phyloP scores from a whole-genome alignment of 92 coral and sea anemone species.

The Palythoa grandiflora region DNA sequence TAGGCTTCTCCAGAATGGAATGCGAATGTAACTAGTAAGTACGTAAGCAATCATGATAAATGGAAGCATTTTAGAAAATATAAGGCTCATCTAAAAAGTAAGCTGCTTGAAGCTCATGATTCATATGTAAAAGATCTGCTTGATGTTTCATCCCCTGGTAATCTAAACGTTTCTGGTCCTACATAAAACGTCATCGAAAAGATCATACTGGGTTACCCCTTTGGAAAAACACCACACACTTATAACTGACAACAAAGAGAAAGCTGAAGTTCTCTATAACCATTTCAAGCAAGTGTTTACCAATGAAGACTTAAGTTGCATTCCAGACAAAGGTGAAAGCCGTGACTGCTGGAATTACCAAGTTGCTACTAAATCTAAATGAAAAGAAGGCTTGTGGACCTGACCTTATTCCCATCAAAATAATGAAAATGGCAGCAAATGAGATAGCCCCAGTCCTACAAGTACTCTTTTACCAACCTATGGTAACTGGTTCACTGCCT shows the following conservation, averaged over 20 bases:
- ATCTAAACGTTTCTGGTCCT: slow-evolving; percentile 52
- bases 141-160: slow-evolving; percentile 22
- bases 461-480: neutral
- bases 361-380: slow-evolving; percentile 33
- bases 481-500: slow-evolving; percentile 9
- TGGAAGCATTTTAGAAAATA: slow-evolving; percentile 17
- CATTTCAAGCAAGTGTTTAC: slow-evolving; percentile 41
- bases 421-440: slow-evolving; percentile 17
- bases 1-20: no score
- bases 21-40: no score
- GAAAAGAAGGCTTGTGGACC: slow-evolving; percentile 40
- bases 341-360: slow-evolving; percentile 22
- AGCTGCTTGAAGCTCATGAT: slow-evolving; percentile 13
- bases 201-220: slow-evolving; percentile 29
- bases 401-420: slow-evolving; percentile 33
- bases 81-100: slow-evolving; percentile 12
- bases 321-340: slow-evolving; percentile 28
- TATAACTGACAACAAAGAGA: slow-evolving; percentile 43
- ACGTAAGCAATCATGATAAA: neutral
- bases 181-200: slow-evolving; percentile 35
- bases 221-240: slow-evolving; percentile 13
- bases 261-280: slow-evolving; percentile 37
- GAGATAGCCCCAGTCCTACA: slow-evolving; percentile 46
- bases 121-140: slow-evolving; percentile 34
- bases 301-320: slow-evolving; percentile 20